Evolutionary conservation across 2,113 vertebrate genomes (phyloP).

Genomic region (Clupea harengus): DNA sequence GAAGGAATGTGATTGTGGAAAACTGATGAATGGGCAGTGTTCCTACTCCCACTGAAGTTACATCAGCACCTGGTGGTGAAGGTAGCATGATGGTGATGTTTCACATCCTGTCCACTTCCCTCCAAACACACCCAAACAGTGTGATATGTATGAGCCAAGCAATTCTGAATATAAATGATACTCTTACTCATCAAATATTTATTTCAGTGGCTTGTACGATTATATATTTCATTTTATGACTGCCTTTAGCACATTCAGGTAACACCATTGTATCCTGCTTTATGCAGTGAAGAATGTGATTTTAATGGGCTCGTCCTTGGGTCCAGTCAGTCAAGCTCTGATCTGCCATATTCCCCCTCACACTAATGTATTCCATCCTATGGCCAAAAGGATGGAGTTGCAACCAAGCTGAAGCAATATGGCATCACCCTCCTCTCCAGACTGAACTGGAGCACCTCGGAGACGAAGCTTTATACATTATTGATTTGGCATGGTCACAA

Average conservation of each 20-base stretch:
- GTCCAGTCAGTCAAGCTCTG: too few relatives aligned
- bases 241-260: neutral
- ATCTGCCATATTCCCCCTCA: too few relatives aligned
- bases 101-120: neutral
- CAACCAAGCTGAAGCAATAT: conserved; percentile 1
- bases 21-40: neutral
- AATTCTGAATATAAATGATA: neutral
- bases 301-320: neutral
- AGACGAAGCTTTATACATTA: conserved; percentile 5
- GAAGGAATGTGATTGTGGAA: neutral
- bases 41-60: neutral
- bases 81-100: neutral
- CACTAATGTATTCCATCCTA: neutral
- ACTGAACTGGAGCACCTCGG: neutral
- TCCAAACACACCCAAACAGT: neutral
- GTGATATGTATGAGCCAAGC: too few relatives aligned
- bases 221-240: neutral
- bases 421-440: neutral
- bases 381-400: neutral
- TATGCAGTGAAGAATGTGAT: neutral
- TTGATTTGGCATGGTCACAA: neutral
- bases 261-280: neutral
- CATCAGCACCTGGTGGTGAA: neutral
- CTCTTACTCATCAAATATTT: neutral
- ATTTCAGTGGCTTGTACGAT: neutral